phyloP scores from a whole-genome alignment of 1,140 invertebrate species.

The Ruditapes philippinarum region DNA sequence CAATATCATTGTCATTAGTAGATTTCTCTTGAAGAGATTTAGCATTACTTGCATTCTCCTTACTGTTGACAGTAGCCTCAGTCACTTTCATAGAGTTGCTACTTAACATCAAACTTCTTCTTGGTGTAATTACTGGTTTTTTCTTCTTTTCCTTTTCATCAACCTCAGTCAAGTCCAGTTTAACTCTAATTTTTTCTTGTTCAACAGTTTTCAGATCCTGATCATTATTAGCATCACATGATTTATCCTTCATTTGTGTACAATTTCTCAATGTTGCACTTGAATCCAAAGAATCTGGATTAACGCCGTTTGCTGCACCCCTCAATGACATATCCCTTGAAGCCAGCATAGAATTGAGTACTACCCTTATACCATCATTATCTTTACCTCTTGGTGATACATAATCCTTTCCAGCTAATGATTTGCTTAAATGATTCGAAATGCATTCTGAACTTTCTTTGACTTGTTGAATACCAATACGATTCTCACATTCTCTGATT shows the following conservation, averaged over 20 bases:
- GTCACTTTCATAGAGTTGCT: not conserved
- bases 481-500: not conserved
- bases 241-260: not conserved
- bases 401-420: not conserved
- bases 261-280: not conserved
- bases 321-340: not conserved
- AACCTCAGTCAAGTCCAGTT: slow-evolving; percentile 28
- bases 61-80: not conserved
- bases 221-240: not conserved
- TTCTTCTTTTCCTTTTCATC: slow-evolving; percentile 40
- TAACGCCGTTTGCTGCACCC: not conserved
- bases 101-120: slow-evolving; percentile 44
- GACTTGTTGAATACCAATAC: not conserved
- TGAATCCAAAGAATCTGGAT: not conserved
- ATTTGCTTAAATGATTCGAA: not conserved
- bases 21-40: not conserved
- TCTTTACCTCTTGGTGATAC: not conserved
- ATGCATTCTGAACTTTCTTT: not conserved
- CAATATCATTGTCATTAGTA: not conserved
- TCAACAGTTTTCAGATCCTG: not conserved
- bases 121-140: slow-evolving; percentile 54
- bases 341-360: slow-evolving; percentile 30
- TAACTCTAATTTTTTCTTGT: slow-evolving; percentile 37
- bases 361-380: slow-evolving; percentile 36
- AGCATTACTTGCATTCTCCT: not conserved